Evolutionary conservation across 2,888 invertebrate genomes (phyloP).

Genomic region (Conomelus anceps): DNA sequence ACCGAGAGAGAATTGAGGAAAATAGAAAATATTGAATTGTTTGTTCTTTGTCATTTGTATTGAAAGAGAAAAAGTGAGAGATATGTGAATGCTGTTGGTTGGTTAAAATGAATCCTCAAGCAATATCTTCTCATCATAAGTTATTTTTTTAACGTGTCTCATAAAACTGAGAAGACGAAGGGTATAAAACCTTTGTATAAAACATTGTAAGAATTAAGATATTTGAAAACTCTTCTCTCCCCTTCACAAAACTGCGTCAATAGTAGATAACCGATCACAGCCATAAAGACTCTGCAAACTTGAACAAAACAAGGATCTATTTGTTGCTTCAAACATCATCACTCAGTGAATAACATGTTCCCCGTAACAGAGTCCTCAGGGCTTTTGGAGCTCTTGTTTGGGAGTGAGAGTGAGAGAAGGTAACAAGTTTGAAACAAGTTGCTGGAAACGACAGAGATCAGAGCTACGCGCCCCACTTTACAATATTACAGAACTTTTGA

Average conservation of each 20-base stretch:
- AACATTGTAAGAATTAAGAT: too few relatives aligned
- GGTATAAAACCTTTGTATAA: too few relatives aligned
- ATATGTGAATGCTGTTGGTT: too few relatives aligned
- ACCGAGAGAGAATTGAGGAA: too few relatives aligned
- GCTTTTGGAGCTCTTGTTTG: background rate
- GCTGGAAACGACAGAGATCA: background rate
- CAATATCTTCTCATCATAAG: too few relatives aligned
- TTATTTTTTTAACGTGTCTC: too few relatives aligned
- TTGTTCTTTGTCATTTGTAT: too few relatives aligned
- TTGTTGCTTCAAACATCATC: background rate
- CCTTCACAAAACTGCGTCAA: background rate
- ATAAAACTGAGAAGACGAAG: too few relatives aligned
- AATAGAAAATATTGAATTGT: too few relatives aligned
- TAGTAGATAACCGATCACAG: background rate
- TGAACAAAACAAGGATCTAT: background rate
- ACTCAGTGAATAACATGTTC: background rate
- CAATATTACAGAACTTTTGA: background rate
- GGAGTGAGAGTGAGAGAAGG: background rate
- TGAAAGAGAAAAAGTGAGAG: too few relatives aligned
- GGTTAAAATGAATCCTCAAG: too few relatives aligned
- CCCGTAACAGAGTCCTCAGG: background rate
- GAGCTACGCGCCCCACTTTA: background rate
- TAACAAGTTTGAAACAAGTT: background rate
- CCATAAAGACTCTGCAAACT: background rate
- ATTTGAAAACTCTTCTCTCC: too few relatives aligned